Evolutionary conservation across 1,140 invertebrate genomes (phyloP).

Genomic region (Drosophila saltans): DNA sequence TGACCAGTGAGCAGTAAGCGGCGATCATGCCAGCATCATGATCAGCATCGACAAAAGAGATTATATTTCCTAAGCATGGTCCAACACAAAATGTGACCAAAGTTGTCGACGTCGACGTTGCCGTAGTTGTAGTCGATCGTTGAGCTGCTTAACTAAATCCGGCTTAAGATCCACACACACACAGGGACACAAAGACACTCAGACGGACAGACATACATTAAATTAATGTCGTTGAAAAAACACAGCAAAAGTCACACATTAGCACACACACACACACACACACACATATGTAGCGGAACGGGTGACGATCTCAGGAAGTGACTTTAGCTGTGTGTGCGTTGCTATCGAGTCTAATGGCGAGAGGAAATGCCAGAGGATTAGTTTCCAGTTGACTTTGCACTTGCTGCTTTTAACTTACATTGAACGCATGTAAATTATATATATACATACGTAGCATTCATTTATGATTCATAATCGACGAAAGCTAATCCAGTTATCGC

Average conservation of each 20-base stretch:
- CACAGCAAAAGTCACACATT: constrained; percentile 83
- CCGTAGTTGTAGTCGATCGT: constrained; percentile 55
- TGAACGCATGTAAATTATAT: not conserved
- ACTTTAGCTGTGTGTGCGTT: constrained; percentile 4
- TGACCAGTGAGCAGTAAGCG: constrained; percentile 67
- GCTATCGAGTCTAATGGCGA: constrained; percentile 34
- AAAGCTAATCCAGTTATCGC: constrained; percentile 5
- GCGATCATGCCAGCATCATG: constrained; percentile 65
- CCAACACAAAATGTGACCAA: constrained; percentile 75
- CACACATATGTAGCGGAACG: constrained; percentile 63
- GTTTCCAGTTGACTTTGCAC: constrained; percentile 55
- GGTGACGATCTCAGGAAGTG: constrained; percentile 4
- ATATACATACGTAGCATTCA: not conserved
- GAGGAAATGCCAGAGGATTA: constrained; percentile 70
- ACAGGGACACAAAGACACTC: constrained; percentile 20
- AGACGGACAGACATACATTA: constrained; percentile 21
- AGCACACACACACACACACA: constrained; percentile 57
- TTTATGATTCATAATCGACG: not conserved
- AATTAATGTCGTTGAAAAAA: constrained; percentile 83
- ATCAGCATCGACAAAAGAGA: constrained; percentile 77
- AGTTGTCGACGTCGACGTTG: constrained; percentile 22
- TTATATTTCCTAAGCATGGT: constrained; percentile 76
- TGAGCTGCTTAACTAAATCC: constrained; percentile 83
- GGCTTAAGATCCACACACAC: constrained; percentile 80
- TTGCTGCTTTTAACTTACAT: not conserved